Evolutionary conservation across 2,113 vertebrate genomes (phyloP), one percentile per base, ranked within the genome.

Genomic region (Cheilinus undulatus): DNA sequence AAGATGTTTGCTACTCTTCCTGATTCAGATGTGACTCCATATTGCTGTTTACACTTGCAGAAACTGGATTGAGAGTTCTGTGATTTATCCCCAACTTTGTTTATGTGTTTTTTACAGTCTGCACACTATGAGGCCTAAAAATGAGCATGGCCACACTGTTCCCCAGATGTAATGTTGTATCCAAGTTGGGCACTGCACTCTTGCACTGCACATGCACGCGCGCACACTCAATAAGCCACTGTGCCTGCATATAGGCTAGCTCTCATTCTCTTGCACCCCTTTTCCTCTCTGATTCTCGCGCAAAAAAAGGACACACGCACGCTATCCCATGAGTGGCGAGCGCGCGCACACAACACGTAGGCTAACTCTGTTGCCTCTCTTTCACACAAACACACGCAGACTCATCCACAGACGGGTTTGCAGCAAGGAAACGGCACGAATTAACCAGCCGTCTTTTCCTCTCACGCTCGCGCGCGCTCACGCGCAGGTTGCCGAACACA

Each of bases 121-220:
- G 53, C 49, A 49, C 68, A 75, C 50, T 42, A 42, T 5, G 30
- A 81, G 77, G 52, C 56, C 67, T 30, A 71, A 65, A n/a, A 49
- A 58, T 28, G 19, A 64, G 63, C 38, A 46, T 78, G 68, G 54
- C 65, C 20, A 1, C 49, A 57, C 80, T 68, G 51, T 63, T 64
- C 72, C 57, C 73, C 73, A 83, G 64, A 68, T 78, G 69, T 34
- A 30, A 60, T 62, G 50, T 1, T 73, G 76, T 42, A 74, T 77
- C 79, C 69, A 87, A 89, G 77, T 87, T 85, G 80, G 63, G 38
- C 74, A 69, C 57, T 68, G 69, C 80, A 36, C 67, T 61, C 48
- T 46, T 7, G 27, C 53, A 48, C 56, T 5, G 4, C 42, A 0
- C 56, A 15, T 26, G 22, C 46, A 20, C 68, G 32, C 24, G 6